These are phyloP conservation scores for Chrysomela aeneicollis DNA, from an alignment of 2,888 invertebrate genomes.

Conservation along the genomic window DNA sequence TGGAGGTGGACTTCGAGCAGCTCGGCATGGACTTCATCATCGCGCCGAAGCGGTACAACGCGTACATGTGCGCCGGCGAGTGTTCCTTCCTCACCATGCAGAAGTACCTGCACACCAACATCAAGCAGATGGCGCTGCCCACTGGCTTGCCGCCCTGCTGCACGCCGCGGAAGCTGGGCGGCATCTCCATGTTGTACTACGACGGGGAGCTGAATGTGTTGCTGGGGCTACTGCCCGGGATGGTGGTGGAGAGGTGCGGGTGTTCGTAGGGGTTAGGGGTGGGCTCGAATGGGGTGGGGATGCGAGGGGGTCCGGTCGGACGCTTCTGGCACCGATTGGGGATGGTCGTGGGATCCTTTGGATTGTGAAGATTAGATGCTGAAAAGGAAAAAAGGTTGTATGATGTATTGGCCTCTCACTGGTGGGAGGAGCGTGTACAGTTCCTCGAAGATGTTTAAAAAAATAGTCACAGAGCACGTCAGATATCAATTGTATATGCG, in stretches of 20 bases:
- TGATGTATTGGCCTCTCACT: too few relatives aligned
- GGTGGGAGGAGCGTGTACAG: too few relatives aligned
- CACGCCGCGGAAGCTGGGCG: slow-evolving; percentile 86
- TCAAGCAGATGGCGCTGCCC: slow-evolving; percentile 81
- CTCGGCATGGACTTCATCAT: slow-evolving; percentile 99
- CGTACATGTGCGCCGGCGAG: slow-evolving; percentile 95
- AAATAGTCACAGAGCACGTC: too few relatives aligned
- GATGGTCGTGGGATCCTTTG: too few relatives aligned
- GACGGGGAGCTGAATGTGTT: slow-evolving; percentile 88
- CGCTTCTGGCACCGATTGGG: too few relatives aligned
- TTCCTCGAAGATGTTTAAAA: too few relatives aligned
- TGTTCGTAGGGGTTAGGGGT: slow-evolving; percentile 72
- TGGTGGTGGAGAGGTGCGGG: slow-evolving; percentile 94
- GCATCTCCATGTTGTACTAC: slow-evolving; percentile 92
- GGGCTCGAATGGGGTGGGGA: too few relatives aligned
- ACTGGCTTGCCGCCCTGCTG: slow-evolving; percentile 89
- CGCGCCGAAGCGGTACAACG: slow-evolving; percentile 92
- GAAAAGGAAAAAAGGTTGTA: too few relatives aligned
- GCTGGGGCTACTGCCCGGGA: slow-evolving; percentile 87
- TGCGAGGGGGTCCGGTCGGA: too few relatives aligned
- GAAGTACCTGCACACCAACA: slow-evolving; percentile 87
- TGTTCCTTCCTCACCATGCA: slow-evolving; percentile 90
- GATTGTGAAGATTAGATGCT: too few relatives aligned
- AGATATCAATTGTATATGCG: too few relatives aligned
- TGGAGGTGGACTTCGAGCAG: slow-evolving; percentile 91